phyloP scores from a whole-genome alignment of 2,888 invertebrate species.

The Tetragonisca angustula region DNA sequence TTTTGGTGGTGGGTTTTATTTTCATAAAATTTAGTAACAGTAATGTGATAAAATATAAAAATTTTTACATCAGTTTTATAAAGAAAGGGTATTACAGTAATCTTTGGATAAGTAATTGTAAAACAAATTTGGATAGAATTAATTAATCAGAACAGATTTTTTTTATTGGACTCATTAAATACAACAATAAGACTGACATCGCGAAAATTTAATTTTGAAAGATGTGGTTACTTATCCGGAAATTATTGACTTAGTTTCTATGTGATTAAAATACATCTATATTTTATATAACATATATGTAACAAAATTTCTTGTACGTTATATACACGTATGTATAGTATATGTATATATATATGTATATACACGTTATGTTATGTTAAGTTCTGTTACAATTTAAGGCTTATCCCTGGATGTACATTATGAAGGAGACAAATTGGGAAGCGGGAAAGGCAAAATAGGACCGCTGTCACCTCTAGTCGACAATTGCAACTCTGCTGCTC shows the following conservation, averaged over 20 bases:
- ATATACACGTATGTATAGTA: neutral
- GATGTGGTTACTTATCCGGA: neutral
- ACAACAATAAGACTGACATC: too few relatives aligned
- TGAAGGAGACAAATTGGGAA: constrained; percentile 89
- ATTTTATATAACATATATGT: constrained; percentile 30
- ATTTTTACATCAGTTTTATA: neutral
- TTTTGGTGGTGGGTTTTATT: constrained; percentile 80
- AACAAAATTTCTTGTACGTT: constrained; percentile 3
- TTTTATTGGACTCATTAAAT: neutral
- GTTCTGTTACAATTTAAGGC: constrained; percentile 83
- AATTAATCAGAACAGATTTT: neutral
- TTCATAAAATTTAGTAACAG: neutral
- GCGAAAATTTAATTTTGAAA: neutral
- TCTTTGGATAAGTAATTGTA: neutral
- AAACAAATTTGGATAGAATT: neutral
- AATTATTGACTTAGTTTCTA: constrained; percentile 5
- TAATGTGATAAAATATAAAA: neutral
- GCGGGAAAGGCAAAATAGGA: constrained; percentile 90
- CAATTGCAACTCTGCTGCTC: constrained; percentile 89
- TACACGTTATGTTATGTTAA: neutral
- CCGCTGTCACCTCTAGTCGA: constrained; percentile 92
- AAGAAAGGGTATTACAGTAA: neutral
- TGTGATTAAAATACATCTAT: constrained; percentile 45
- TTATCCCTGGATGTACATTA: constrained; percentile 91
- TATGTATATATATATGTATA: too few relatives aligned